Conservation (phyloP, 2,113 vertebrate genomes). For the Montifringilla adamsi region DNA sequence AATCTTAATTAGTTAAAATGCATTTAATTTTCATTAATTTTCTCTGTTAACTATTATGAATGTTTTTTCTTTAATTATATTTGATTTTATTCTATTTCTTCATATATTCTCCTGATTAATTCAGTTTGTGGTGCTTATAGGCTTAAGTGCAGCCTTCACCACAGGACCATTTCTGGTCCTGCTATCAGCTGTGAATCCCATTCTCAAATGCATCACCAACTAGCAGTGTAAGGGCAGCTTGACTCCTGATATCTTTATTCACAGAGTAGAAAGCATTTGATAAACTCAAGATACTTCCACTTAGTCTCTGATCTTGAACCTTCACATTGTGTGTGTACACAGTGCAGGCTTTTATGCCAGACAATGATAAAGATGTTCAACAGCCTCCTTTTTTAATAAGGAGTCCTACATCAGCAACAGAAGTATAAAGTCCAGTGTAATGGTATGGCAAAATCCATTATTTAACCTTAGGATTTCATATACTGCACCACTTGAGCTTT, state of each 20-base stretch:
- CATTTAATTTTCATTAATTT: not conserved
- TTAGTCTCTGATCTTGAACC: not conserved
- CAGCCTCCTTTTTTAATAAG: not conserved
- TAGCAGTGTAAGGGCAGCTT: not conserved
- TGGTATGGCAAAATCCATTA: not conserved
- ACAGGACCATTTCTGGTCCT: not conserved
- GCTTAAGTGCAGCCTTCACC: not conserved
- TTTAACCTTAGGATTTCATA: slow-evolving; percentile 32
- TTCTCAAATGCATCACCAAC: not conserved
- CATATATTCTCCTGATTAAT: not conserved
- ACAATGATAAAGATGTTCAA: not conserved
- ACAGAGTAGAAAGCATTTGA: not conserved
- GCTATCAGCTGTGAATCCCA: not conserved
- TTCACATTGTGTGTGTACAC: not conserved
- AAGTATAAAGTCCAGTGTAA: not conserved
- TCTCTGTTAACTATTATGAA: not conserved
- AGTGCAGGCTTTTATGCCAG: not conserved
- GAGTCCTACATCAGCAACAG: not conserved
- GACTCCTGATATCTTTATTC: not conserved
- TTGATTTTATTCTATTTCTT: not conserved
- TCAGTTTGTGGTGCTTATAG: not conserved
- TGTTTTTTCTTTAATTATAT: not conserved
- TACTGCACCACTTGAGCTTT: slow-evolving; percentile 17
- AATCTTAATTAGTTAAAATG: not conserved
- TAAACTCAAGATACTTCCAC: not conserved